Percentiles rank a stretch among this genome's conserved stretches.
Evolutionary conservation across 2,797 vertebrate genomes (phyloP).

Genomic region (Alca torda): DNA sequence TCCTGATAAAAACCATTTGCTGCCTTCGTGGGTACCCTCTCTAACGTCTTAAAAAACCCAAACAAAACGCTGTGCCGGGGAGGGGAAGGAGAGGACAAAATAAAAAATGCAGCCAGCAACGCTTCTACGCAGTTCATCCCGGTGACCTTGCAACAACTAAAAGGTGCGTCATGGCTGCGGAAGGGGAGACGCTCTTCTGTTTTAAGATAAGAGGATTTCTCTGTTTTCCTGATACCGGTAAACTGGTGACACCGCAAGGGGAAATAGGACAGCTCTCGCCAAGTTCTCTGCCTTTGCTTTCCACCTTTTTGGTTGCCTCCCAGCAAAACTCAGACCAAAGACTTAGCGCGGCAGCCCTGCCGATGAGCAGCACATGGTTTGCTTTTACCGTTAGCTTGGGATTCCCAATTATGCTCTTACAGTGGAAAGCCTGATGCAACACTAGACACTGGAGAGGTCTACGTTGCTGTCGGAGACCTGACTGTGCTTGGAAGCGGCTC

Average conservation of each 20-base stretch:
- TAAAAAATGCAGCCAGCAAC: not conserved
- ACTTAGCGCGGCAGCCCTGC: no score
- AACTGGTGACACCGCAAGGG: not conserved
- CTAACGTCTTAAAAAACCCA: not conserved
- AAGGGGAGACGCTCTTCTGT: not conserved
- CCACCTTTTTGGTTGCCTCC: not conserved
- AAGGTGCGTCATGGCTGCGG: rapidly evolving
- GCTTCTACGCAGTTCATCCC: not conserved
- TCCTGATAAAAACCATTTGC: not conserved
- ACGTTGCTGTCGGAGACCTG: rapidly evolving
- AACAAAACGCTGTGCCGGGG: not conserved
- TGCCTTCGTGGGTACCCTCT: not conserved
- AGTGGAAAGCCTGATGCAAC: not conserved
- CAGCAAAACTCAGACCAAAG: not conserved
- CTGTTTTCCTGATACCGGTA: not conserved
- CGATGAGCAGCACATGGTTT: no score
- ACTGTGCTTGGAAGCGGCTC: rapidly evolving
- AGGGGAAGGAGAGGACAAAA: no score
- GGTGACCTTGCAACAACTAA: not conserved
- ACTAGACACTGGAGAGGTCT: not conserved
- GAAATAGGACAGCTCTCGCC: not conserved
- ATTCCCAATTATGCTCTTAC: not conserved
- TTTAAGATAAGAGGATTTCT: not conserved
- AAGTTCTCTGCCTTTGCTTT: not conserved
- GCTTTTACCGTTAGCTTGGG: not conserved